Evolutionary conservation across 2,797 vertebrate genomes (phyloP), one percentile per base, ranked within the genome.

Genomic region (Lagodon rhomboides): DNA sequence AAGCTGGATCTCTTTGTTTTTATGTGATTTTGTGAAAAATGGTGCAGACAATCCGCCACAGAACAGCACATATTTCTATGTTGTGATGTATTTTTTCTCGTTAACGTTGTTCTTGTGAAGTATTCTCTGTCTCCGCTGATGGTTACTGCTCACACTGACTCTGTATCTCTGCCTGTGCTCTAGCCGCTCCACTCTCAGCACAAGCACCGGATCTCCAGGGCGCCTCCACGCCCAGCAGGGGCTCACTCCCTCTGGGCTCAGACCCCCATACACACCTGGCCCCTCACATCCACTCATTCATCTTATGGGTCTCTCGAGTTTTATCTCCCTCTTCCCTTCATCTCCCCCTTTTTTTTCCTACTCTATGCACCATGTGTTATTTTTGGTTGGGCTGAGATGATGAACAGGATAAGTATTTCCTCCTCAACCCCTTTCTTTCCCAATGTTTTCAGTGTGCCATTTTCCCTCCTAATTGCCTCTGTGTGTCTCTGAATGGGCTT

Each of bases 1-100:
- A 74, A 74, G 60, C 7, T 38, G 50, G 55, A 82, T 80, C 79
- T 85, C 83, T 86, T 84, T 73, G 93, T 95, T 95, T 95, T 95
- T 94, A 94, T 95, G 94, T 95, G 93, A 95, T 96, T 96, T 96
- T 93, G 85, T 73, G 84, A 92, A 94, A 96, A 96, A 95, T 77
- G 73, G 91, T 93, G 93, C 87, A 94, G 95, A 95, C 84, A 79
- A 22, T 55, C 79, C 49, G 18, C 65, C 34, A 49, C 78, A 67
- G 72, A 73, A 16, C 41, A 46, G 23, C 44, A 55, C 44, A 75
- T 56, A 80, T 76, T 67, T 59, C 49, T 67, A 58, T 54, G n/a
- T 67, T 62, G 23, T 68, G 58, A 60, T 77, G 47, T 50, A 22
- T 46, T 53, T 47, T 56, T 58, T 77, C 34, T 77, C 50, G 46